Base-by-base conservation (phyloP, 2,888 invertebrate genomes). In the Cerceris ruficornis region DNA sequence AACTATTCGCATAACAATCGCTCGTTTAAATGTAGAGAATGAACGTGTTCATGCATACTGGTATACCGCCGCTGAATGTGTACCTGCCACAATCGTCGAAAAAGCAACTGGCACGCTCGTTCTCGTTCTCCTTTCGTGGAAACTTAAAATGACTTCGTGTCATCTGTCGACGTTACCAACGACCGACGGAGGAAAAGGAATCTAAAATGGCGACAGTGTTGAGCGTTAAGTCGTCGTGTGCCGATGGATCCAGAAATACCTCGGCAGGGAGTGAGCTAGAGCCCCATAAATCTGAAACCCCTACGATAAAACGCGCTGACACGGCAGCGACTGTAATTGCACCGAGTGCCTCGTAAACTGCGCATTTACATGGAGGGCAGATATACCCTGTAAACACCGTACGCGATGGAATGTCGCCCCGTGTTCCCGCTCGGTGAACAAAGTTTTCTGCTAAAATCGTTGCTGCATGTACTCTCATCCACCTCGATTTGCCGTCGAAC, bases 311-410 rank as follows among this genome's bases (percentile, higher is more conserved):
- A 87, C 84, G 83, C 75, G 79, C 82, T 84, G 84, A 85, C 82
- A 86, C 81, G 81, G 86, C 81, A 79, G 84, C 75, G 83, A 84
- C 81, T 87, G 87, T 89, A 89, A 89, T 89, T 89, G 88, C 84
- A 71, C 76, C 76, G 85, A 88, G 87, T 87, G 77, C 80, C 85
- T 87, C 85, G 86, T 88, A 87, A 88, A 89, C 82, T 72, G 78
- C 77, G 69, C 81, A 83, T 85, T 84, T 85, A 85, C 77, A 84
- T 77, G 83, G 78, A 76, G 57, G 70, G 61, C 70, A 81, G 70
- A 58, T 60, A 71, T 64, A 62, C 43, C 42, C 55, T 52, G 65
- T 73, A 77, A 82, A 78, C 84, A 78, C 59, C 61, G 68, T 64
- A 66, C 72, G 74, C 65, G 75, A 77, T 66, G 75, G 64, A 78